Base-by-base conservation (phyloP, 1,140 invertebrate genomes). In the Drosophila chauvacae region DNA sequence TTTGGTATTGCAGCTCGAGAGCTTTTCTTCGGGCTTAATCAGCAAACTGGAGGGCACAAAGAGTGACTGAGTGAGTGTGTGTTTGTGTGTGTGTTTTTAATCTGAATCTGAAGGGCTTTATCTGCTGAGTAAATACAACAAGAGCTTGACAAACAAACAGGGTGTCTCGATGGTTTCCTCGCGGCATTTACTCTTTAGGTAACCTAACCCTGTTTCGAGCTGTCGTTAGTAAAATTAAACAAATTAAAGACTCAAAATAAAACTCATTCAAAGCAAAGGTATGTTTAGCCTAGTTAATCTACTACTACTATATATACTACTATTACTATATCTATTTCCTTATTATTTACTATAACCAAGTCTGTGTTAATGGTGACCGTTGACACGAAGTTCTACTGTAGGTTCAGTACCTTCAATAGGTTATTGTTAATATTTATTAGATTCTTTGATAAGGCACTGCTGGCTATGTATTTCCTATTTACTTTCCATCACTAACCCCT, bases 11-110 rank as follows among this genome's bases (percentile, higher is more conserved):
- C 68, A 48, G 30, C 69, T 50, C 23, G 23, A 72, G 69, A 71
- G 69, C 69, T 77, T 76, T 65, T 59, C 51, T 66, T 77, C 16
- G 37, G 73, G 60, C 63, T 68, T 77, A 77, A 77, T 77, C 74
- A 77, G 74, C 74, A 77, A 68, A 68, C 74, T 77, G 41, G 74
- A 60, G 42, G 26, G 51, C 28, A 74, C 51, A 69, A 71, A 64
- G 65, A 58, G 69, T 35, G 51, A 23, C 14, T 26, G 42, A n/a
- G 16, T 23, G 18, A 44, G 42, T 26, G 69, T 5, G 53, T 30
- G 61, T 48, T 16, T 72, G 44, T 72, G 53, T 68, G n/a, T 56
- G 26, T 77, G 55, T 69, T 68, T 77, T 68, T 77, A 77, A 77
- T 77, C 73, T 44, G 37, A 60, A 56, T 77, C 56, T 68, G 42